Evolutionary conservation across 2,888 invertebrate species (phyloP).

Genomic region (Dasysyrphus albostriatus): DNA sequence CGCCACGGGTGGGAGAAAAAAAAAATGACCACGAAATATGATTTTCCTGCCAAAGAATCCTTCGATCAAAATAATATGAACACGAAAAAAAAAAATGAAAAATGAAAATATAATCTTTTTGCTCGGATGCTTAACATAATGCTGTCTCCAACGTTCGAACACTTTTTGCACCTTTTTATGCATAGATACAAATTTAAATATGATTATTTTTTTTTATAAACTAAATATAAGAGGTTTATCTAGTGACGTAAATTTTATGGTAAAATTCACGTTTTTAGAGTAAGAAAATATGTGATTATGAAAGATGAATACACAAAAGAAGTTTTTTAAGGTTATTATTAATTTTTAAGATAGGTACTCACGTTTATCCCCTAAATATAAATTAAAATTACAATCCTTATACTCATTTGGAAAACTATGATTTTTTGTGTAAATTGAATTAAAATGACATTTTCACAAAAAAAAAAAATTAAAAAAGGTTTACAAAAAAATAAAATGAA

Average conservation of each 20-base stretch:
- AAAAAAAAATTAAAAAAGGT: constrained; percentile 37
- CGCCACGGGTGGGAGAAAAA: constrained; percentile 32
- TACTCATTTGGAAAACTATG: neutral
- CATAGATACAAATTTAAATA: constrained; percentile 53
- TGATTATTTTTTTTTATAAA: constrained; percentile 26
- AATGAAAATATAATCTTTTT: constrained; percentile 77
- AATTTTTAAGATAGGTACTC: constrained; percentile 44
- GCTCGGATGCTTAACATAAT: constrained; percentile 82
- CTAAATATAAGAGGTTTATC: constrained; percentile 17
- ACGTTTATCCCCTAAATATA: neutral
- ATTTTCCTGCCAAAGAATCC: constrained; percentile 64
- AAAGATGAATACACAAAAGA: constrained; percentile 30
- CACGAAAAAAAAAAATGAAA: constrained; percentile 32
- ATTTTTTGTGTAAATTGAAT: constrained; percentile 75
- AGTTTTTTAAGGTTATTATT: constrained; percentile 20
- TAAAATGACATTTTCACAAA: constrained; percentile 70
- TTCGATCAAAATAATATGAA: constrained; percentile 45
- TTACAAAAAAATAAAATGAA: neutral
- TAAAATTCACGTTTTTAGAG: constrained; percentile 33
- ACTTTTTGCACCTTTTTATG: constrained; percentile 71
- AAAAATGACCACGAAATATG: constrained; percentile 46
- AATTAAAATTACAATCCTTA: neutral
- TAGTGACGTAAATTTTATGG: neutral
- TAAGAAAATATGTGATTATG: constrained; percentile 26
- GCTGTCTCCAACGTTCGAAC: constrained; percentile 81